These are phyloP conservation scores for Xenopus laevis DNA, from an alignment of 2,113 vertebrate genomes.

Conservation along the genomic window DNA sequence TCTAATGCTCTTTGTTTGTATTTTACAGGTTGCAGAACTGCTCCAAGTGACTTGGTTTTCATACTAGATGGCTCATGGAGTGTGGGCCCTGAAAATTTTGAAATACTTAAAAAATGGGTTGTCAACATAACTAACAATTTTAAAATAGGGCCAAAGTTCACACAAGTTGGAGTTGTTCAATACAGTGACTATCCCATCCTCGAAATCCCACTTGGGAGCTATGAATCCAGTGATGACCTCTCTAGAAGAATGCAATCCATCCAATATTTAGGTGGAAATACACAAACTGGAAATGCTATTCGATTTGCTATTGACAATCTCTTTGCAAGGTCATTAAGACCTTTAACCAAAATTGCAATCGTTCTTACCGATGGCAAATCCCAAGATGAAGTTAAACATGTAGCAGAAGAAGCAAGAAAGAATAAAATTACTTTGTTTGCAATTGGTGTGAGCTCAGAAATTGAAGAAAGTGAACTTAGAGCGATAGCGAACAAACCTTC, in stretches of 20 bases:
- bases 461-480: slow-evolving; percentile 80
- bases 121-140: slow-evolving; percentile 91
- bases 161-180: slow-evolving; percentile 92
- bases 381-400: slow-evolving; percentile 86
- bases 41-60: slow-evolving; percentile 89
- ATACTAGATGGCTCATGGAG: slow-evolving; percentile 96
- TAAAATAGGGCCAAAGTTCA: slow-evolving; percentile 91
- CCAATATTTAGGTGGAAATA: slow-evolving; percentile 91
- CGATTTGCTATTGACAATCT: slow-evolving; percentile 86
- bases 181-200: slow-evolving; percentile 89
- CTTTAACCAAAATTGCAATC: slow-evolving; percentile 88
- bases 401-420: slow-evolving; percentile 85
- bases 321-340: slow-evolving; percentile 86
- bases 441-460: slow-evolving; percentile 88
- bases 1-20: not conserved
- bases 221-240: slow-evolving; percentile 71
- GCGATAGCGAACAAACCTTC: slow-evolving; percentile 92
- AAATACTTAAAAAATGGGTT: slow-evolving; percentile 94
- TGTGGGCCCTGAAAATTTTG: slow-evolving; percentile 91
- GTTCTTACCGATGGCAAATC: slow-evolving; percentile 95
- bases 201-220: slow-evolving; percentile 85
- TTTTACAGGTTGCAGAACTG: slow-evolving; percentile 86
- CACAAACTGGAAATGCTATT: slow-evolving; percentile 87
- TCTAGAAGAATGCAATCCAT: slow-evolving; percentile 81
- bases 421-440: slow-evolving; percentile 90